Conservation (phyloP, 2,888 invertebrate genomes). For the Sphaerophoria taeniata region DNA sequence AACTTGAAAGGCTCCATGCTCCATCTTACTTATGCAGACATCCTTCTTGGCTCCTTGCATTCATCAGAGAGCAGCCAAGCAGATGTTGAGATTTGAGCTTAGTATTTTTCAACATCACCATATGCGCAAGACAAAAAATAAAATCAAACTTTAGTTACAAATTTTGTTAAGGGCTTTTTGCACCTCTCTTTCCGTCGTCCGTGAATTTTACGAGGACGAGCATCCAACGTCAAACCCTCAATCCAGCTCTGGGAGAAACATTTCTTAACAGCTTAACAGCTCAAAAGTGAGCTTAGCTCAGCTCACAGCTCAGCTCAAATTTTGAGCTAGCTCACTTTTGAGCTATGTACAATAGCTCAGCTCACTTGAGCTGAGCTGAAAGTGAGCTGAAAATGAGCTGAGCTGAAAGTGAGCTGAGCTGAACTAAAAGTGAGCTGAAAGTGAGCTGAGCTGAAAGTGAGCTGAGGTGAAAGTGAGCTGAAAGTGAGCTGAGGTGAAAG, state of each 20-base stretch:
- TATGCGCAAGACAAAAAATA: neutral
- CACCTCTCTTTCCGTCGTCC: neutral
- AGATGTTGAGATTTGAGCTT: conserved; percentile 37
- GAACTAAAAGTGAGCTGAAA: too few species aligned
- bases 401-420: too few species aligned
- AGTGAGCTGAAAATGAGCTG: too few species aligned
- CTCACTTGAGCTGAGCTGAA: too few species aligned
- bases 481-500: too few species aligned
- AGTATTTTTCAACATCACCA: neutral
- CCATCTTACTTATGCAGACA: conserved; percentile 59
- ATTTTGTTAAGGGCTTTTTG: conserved; percentile 3
- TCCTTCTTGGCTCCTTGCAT: conserved; percentile 20
- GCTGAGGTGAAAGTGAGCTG: too few species aligned
- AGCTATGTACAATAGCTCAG: too few species aligned
- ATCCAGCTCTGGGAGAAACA: neutral
- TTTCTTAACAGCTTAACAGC: too few species aligned
- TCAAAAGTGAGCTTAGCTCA: too few species aligned
- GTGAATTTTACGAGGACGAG: neutral
- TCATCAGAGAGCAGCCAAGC: neutral
- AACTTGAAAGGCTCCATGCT: conserved; percentile 72
- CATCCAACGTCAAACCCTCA: neutral
- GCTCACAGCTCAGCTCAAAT: too few species aligned
- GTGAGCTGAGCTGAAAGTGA: too few species aligned
- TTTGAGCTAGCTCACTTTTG: too few species aligned
- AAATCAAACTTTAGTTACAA: conserved; percentile 12